These are phyloP conservation scores for Pseudomyrmex gracilis DNA, from an alignment of 1,140 invertebrate genomes.

Conservation along the genomic window DNA sequence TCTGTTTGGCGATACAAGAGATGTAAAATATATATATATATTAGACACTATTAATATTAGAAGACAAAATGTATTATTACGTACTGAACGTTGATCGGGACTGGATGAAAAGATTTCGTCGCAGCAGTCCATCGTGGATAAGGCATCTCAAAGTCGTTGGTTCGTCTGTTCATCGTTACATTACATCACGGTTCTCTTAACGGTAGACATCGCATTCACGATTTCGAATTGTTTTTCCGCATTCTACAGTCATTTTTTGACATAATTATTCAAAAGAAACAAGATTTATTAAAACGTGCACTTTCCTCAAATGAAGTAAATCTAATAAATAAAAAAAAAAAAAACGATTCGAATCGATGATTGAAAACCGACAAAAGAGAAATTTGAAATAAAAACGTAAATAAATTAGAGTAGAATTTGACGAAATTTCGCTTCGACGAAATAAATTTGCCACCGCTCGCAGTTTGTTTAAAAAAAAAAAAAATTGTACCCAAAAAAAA, in stretches of 20 bases:
- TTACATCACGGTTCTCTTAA: not conserved
- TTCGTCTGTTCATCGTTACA: not conserved
- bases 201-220: not conserved
- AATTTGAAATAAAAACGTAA: not conserved
- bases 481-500: not conserved
- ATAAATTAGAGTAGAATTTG: not conserved
- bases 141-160: not conserved
- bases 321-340: not conserved
- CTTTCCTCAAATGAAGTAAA: not conserved
- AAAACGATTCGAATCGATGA: no score
- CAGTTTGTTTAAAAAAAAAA: not conserved
- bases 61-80: no score
- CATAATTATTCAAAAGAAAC: not conserved
- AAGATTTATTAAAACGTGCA: not conserved
- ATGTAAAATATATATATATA: not conserved
- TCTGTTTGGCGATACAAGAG: not conserved
- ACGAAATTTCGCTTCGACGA: not conserved
- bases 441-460: not conserved
- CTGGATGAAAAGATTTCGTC: not conserved
- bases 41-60: not conserved
- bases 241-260: not conserved
- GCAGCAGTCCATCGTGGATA: not conserved
- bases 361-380: no score
- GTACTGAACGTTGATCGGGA: slow-evolving; percentile 26
- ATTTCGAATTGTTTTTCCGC: not conserved